Evolutionary conservation across 2,113 vertebrate species (phyloP).

Genomic region (Mirza zaza): DNA sequence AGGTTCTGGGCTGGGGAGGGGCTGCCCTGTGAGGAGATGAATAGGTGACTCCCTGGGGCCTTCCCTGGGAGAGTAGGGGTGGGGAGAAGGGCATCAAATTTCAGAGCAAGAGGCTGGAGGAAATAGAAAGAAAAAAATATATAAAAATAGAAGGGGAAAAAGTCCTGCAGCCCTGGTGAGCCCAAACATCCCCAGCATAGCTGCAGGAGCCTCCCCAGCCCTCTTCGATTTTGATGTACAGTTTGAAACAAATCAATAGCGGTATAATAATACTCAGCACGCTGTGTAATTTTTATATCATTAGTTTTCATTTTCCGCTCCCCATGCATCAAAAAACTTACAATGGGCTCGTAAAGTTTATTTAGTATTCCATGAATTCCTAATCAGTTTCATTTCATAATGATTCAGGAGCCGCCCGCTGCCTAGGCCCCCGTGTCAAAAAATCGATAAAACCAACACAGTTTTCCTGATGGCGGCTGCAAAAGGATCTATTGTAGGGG

Average conservation of each 20-base stretch:
- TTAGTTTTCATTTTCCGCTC: constrained; percentile 94
- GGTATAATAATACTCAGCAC: constrained; percentile 96
- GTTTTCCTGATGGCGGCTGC: constrained; percentile 95
- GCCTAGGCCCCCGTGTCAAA: constrained; percentile 90
- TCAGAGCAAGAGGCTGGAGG: background rate
- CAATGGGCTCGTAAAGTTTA: constrained; percentile 96
- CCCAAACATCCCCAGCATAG: constrained; percentile 82
- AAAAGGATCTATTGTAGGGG: constrained; percentile 98
- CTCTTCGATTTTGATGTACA: constrained; percentile 93
- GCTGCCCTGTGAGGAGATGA: background rate
- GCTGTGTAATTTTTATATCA: constrained; percentile 99
- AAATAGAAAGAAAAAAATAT: constrained; percentile 48
- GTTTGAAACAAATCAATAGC: constrained; percentile 99
- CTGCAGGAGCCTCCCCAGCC: constrained; percentile 82
- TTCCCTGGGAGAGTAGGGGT: background rate
- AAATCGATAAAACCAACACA: constrained; percentile 98
- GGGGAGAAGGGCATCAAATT: background rate
- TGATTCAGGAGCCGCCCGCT: constrained; percentile 92
- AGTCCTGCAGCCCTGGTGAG: constrained; percentile 71
- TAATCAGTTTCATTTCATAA: constrained; percentile 99
- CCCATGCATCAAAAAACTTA: constrained; percentile 95
- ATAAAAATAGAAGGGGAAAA: constrained; percentile 34
- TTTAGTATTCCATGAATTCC: constrained; percentile 99
- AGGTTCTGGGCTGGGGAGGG: background rate
- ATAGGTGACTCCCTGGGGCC: background rate